Conservation (phyloP, 1,140 invertebrate species). For the Cecropterus lyciades region DNA sequence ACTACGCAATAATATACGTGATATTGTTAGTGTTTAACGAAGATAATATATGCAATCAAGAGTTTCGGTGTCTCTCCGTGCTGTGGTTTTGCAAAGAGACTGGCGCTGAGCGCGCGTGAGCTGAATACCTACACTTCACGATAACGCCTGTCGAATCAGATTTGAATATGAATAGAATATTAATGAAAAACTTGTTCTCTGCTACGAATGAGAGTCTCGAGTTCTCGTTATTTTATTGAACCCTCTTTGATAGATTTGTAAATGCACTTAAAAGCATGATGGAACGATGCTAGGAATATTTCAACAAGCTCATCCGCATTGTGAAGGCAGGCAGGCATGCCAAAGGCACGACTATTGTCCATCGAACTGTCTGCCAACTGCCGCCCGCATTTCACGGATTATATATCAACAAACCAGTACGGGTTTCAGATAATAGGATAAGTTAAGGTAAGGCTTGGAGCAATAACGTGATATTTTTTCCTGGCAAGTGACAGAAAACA, state of each 20-base stretch:
- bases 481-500: too few relatives aligned
- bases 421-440: too few relatives aligned
- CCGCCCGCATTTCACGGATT: too few relatives aligned
- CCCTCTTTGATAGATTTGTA: background rate
- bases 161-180: conserved; percentile 54
- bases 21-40: too few relatives aligned
- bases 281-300: background rate
- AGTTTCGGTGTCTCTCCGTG: conserved; percentile 27
- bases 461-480: too few relatives aligned
- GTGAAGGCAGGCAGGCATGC: background rate
- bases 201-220: conserved; percentile 8
- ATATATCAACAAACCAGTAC: too few relatives aligned
- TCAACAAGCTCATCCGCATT: background rate
- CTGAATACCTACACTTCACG: conserved; percentile 27
- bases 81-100: conserved; percentile 25
- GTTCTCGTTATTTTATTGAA: conserved; percentile 2
- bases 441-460: too few relatives aligned
- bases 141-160: conserved; percentile 43
- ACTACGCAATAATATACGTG: too few relatives aligned
- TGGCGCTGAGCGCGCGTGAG: conserved; percentile 27
- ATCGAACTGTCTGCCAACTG: too few relatives aligned
- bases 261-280: conserved; percentile 1
- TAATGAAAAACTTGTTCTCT: conserved; percentile 43
- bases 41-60: conserved; percentile 36
- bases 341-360: too few relatives aligned